Percentiles rank a stretch among this genome's conserved stretches.
These are phyloP conservation scores for Schizopygopsis malacanthus DNA, from an alignment of 2,797 vertebrate species.

Conservation along the genomic window DNA sequence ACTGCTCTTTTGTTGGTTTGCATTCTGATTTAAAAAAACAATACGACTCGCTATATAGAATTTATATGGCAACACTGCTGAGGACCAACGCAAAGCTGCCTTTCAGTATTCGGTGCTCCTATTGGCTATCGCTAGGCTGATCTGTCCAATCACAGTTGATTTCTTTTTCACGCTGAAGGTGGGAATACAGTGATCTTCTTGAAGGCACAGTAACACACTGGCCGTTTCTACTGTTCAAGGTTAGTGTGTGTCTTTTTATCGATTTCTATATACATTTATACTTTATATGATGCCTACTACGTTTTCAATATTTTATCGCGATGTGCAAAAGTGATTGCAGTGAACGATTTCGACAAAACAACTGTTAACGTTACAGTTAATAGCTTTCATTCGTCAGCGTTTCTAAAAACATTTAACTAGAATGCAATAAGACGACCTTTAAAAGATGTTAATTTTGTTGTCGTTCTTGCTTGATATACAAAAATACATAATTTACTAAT, in stretches of 20 bases:
- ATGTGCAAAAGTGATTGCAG: not conserved
- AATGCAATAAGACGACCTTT: not conserved
- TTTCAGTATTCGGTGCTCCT: slow-evolving; percentile 1
- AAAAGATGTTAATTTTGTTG: not conserved
- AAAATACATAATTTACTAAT: not conserved
- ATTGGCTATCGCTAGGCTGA: slow-evolving; percentile 22
- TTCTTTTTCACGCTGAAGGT: slow-evolving; percentile 13
- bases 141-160: slow-evolving; percentile 22
- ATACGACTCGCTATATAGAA: not conserved
- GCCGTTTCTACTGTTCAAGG: slow-evolving; percentile 42
- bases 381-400: not conserved
- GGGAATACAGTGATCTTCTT: not conserved
- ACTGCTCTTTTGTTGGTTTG: not conserved
- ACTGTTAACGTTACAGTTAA: not conserved
- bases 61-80: slow-evolving; percentile 2
- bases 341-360: not conserved
- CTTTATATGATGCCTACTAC: not conserved
- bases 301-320: not conserved
- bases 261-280: not conserved
- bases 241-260: not conserved
- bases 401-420: not conserved
- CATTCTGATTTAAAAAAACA: not conserved
- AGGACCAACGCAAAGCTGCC: not conserved
- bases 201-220: not conserved
- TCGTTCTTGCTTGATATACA: not conserved